phyloP scores from a whole-genome alignment of 1,140 invertebrate genomes.

The Bombus waltoni region DNA sequence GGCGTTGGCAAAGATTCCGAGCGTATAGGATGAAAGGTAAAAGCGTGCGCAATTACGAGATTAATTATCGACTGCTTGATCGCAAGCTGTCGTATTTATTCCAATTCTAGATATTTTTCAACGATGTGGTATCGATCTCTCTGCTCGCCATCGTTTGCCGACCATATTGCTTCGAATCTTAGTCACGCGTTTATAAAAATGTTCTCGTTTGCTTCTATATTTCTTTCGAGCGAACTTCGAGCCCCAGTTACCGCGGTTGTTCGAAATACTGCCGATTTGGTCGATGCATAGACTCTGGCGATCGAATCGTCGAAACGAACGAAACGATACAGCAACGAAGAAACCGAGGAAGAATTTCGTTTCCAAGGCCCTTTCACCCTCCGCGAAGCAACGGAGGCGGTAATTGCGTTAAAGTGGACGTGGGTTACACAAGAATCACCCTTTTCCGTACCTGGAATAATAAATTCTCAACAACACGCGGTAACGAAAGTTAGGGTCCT shows the following conservation, averaged over 20 bases:
- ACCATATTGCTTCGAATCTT: no score
- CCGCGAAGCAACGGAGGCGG: conserved; percentile 27
- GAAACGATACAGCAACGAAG: not conserved
- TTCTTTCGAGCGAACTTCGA: no score
- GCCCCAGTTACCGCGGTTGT: not conserved
- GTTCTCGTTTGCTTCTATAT: no score
- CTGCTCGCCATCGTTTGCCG: no score
- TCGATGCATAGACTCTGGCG: not conserved
- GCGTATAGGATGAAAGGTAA: no score
- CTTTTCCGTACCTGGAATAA: conserved; percentile 75
- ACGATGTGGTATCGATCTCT: no score
- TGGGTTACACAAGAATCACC: conserved; percentile 72
- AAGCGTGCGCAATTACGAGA: no score
- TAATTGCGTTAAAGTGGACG: conserved; percentile 80
- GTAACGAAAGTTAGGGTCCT: conserved; percentile 75
- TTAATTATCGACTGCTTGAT: no score
- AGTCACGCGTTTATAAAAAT: no score
- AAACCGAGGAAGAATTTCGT: conserved; percentile 37
- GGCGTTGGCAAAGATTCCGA: no score
- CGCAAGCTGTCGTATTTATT: no score
- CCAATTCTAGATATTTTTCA: no score
- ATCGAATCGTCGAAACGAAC: not conserved
- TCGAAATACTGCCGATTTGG: not conserved
- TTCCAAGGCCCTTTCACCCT: conserved; percentile 4
- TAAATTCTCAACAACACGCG: conserved; percentile 74